Evolutionary conservation across 2,888 invertebrate species (phyloP), one percentile per base, ranked within the genome.

Genomic region (Apamea crenata): DNA sequence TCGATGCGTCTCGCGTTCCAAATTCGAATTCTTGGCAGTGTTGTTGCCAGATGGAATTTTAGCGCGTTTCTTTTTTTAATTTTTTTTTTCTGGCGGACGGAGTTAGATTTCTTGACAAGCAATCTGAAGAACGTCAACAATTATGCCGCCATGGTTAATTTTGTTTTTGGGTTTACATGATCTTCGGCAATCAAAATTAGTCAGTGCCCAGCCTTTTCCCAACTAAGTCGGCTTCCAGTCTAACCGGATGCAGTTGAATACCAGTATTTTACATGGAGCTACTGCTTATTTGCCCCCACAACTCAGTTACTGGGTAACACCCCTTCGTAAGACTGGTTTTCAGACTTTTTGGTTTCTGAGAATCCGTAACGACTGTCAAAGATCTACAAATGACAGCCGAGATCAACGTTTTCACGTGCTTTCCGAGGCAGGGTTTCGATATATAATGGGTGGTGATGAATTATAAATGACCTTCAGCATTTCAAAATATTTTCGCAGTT

Each of bases 21-120:
- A 93, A 93, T 94, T 93, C 86, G 80, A 93, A 93, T 93, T 91
- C 91, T 94, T 94, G 93, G 93, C 93, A 92, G 73, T 82, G 89
- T 89, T 89, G 90, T 85, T 86, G 88, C 77, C 74, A 78, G 85
- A 65, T 74, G 70, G 70, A 74, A 82, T 81, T 77, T 77, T 81
- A 68, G 78, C 71, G 79, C 59, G 74, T 32, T 78, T 61, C 44
- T 72, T 56, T 78, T 72, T 40, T 50, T 2, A 5, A 25, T 61
- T 8, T 50, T 29, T 56, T 40, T 36, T 25, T 47, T 47, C 12
- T 53, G 47, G 6, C 32, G 5, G n/a, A 25, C 1, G 1, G 21
- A 44, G 1, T 63, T 16, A 6, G 1, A 40, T 67, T 81, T 59
- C 32, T 25, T 29, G 7, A 44, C 18, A 21, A 0, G 0, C 29